Percentiles rank a stretch among this genome's conserved stretches.
phyloP scores from a whole-genome alignment of 2,797 vertebrate species.

The Euphonia xanthogaster region DNA sequence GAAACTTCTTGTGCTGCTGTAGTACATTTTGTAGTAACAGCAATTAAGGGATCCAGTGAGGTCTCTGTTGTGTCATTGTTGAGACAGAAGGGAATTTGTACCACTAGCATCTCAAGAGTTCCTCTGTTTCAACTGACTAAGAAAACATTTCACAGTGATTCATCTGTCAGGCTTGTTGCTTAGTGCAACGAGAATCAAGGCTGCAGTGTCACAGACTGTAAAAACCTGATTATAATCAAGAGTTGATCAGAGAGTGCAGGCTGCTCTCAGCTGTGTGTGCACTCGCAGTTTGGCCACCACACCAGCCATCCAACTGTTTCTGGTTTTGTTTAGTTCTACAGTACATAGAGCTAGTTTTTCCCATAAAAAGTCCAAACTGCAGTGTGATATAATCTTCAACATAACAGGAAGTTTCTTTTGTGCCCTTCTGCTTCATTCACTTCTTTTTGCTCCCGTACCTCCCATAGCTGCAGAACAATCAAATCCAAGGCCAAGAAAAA shows the following conservation, averaged over 20 bases:
- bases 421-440: neutral
- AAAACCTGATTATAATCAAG: neutral
- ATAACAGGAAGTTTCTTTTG: neutral
- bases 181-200: neutral
- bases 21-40: neutral
- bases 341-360: neutral
- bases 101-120: neutral
- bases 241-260: neutral
- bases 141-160: neutral
- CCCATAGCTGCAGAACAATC: neutral
- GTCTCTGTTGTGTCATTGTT: neutral
- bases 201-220: neutral
- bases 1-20: neutral
- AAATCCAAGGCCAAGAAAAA: neutral
- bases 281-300: neutral
- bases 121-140: neutral
- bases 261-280: neutral
- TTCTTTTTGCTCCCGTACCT: neutral
- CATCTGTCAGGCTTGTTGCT: neutral
- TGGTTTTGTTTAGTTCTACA: neutral
- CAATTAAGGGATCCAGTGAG: neutral
- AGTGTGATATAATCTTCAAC: neutral
- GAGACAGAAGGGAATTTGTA: neutral
- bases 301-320: neutral
- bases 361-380: neutral